Conservation (phyloP, 2,888 invertebrate species). For the Tubulanus polymorphus region DNA sequence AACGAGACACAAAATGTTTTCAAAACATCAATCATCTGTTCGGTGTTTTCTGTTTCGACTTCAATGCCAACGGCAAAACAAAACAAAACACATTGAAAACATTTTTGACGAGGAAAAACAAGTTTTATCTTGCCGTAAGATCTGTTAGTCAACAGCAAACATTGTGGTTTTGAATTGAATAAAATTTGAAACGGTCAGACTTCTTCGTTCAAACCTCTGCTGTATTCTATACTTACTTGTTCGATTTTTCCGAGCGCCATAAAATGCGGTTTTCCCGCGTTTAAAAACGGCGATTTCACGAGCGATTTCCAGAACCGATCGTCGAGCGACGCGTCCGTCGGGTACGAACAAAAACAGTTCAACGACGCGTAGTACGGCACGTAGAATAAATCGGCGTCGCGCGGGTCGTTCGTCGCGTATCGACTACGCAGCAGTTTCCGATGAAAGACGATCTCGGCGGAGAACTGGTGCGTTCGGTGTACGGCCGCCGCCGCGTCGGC, state of each 20-base stretch:
- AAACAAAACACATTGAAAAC: no score
- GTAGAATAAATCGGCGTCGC: slow-evolving; percentile 15
- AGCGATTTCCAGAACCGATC: background rate
- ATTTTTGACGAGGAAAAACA: no score
- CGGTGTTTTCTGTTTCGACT: no score
- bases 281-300: background rate
- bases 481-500: background rate
- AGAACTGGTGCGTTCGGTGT: slow-evolving; percentile 10
- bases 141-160: no score
- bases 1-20: no score
- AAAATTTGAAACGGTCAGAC: no score
- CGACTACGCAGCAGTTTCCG: slow-evolving; percentile 12
- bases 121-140: no score
- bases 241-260: slow-evolving; percentile 17
- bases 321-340: background rate
- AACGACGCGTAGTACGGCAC: slow-evolving; percentile 17
- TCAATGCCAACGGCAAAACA: no score
- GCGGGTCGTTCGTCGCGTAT: slow-evolving; percentile 8
- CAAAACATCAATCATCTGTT: no score
- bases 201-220: slow-evolving; percentile 14
- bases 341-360: slow-evolving; percentile 14
- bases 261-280: slow-evolving; percentile 7
- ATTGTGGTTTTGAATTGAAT: no score
- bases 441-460: slow-evolving; percentile 19
- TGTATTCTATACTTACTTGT: slow-evolving; percentile 8